Conservation (phyloP, 1,140 invertebrate species). For the Papilio glaucus region DNA sequence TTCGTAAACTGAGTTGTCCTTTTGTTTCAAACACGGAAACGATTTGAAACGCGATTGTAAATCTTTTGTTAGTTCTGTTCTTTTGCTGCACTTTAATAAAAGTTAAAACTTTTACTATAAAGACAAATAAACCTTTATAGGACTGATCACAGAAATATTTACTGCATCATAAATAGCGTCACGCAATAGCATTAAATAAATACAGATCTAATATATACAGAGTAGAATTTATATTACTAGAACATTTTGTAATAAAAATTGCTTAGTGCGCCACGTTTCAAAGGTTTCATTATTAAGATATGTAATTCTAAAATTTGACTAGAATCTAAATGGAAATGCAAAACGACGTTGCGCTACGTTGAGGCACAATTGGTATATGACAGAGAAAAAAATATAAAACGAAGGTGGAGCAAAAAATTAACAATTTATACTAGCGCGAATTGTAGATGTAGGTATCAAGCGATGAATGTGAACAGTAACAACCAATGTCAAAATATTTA, state of each 20-base stretch:
- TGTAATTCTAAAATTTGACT: too few relatives aligned
- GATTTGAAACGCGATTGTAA: conserved; percentile 32
- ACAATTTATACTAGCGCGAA: too few relatives aligned
- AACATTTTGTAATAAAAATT: not conserved
- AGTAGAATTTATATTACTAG: not conserved
- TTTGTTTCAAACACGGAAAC: conserved; percentile 32
- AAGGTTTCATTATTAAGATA: too few relatives aligned
- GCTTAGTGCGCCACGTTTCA: too few relatives aligned
- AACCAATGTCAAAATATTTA: too few relatives aligned
- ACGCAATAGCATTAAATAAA: not conserved
- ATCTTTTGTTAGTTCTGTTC: conserved; percentile 30
- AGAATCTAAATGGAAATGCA: too few relatives aligned
- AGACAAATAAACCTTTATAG: conserved; percentile 12
- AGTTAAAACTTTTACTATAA: conserved; percentile 13
- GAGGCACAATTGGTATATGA: too few relatives aligned
- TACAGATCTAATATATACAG: not conserved
- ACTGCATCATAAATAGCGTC: not conserved
- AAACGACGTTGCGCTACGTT: too few relatives aligned
- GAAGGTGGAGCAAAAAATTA: too few relatives aligned
- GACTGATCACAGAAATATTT: not conserved
- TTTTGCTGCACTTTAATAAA: conserved; percentile 36
- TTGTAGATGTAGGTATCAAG: too few relatives aligned
- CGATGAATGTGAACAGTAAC: too few relatives aligned
- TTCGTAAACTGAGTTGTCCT: conserved; percentile 12
- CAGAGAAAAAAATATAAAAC: too few relatives aligned